A percentile compares a stretch with the other conserved stretches of the same genome.
These are phyloP conservation scores for Erebia aethiops DNA, from an alignment of 2,888 invertebrate genomes.

Conservation along the genomic window DNA sequence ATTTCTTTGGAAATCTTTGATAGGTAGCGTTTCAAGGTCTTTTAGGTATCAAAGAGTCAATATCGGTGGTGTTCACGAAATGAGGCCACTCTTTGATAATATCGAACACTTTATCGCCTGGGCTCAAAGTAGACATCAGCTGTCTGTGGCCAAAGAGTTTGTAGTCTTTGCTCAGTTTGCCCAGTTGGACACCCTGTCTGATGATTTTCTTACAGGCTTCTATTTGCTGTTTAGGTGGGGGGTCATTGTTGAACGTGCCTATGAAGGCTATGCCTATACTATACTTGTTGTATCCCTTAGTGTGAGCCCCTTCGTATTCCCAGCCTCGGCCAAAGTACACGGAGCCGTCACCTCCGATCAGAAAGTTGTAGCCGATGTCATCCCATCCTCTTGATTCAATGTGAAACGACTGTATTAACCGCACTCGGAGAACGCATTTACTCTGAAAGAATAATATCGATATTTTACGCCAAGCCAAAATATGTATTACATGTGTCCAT, in stretches of 20 bases:
- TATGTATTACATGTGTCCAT: background rate
- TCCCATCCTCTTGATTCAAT: conserved; percentile 84
- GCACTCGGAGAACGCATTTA: conserved; percentile 83
- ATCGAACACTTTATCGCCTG: conserved; percentile 85
- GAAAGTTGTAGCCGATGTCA: conserved; percentile 90
- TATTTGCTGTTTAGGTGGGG: conserved; percentile 77
- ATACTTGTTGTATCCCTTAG: conserved; percentile 84
- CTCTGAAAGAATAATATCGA: conserved; percentile 65
- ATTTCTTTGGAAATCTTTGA: background rate
- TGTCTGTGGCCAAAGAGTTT: conserved; percentile 87
- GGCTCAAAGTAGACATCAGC: conserved; percentile 85
- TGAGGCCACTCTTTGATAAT: conserved; percentile 88
- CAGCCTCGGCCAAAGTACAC: conserved; percentile 90
- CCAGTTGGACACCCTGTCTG: conserved; percentile 82
- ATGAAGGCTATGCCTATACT: conserved; percentile 89
- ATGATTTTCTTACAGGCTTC: conserved; percentile 85
- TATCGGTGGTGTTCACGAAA: conserved; percentile 71
- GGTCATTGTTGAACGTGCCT: conserved; percentile 85
- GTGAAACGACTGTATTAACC: conserved; percentile 86
- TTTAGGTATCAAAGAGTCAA: conserved; percentile 55
- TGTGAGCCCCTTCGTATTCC: conserved; percentile 88
- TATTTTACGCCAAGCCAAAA: background rate
- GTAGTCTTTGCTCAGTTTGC: conserved; percentile 85
- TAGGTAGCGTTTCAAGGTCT: conserved; percentile 23
- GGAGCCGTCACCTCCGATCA: conserved; percentile 90